Evolutionary conservation across 2,113 vertebrate species (phyloP).

Genomic region (Gymnobelideus leadbeateri): DNA sequence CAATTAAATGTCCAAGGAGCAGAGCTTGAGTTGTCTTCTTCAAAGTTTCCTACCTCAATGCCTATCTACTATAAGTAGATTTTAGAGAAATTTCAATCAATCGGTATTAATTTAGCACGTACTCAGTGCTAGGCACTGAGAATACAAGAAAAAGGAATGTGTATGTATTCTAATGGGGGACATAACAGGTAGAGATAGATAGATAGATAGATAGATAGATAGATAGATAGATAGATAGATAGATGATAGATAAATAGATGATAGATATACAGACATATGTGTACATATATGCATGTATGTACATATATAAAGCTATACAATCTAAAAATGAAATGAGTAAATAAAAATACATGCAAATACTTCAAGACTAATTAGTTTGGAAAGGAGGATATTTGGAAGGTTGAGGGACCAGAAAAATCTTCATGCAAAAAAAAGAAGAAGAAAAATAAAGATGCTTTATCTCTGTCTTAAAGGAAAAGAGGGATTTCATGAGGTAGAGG

Average conservation of each 20-base stretch:
- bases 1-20: conserved; percentile 2
- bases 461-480: neutral
- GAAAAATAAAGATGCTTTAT: neutral
- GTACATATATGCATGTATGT: no score
- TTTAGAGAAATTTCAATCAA: neutral
- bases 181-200: neutral
- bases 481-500: neutral
- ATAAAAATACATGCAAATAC: neutral
- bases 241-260: no score
- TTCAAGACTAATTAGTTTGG: neutral
- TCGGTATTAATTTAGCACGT: neutral
- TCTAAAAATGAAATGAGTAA: neutral
- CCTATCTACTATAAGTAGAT: neutral
- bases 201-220: no score
- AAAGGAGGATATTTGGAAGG: neutral
- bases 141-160: neutral
- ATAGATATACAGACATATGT: no score
- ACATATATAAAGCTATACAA: neutral
- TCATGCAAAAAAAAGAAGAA: neutral
- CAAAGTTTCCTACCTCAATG: neutral
- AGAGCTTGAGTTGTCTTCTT: neutral
- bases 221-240: no score
- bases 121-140: neutral
- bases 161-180: neutral
- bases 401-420: neutral